Base-by-base conservation (phyloP, 2,113 vertebrate genomes). In the Cettia cetti region DNA sequence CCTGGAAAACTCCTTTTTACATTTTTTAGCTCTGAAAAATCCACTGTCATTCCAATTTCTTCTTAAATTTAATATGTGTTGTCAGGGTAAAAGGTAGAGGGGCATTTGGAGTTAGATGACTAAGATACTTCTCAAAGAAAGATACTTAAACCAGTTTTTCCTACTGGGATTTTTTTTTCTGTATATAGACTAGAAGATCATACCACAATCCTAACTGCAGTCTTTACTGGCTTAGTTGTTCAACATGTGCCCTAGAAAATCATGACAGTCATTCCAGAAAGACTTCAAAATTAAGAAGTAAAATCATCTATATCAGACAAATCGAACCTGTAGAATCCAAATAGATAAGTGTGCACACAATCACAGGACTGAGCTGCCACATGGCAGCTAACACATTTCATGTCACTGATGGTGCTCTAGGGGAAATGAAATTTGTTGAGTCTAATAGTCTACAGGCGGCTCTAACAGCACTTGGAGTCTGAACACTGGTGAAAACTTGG, bases 311-410 rank as follows among this genome's bases (percentile, higher is more conserved):
- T 6, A 3, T 21, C 0, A 0, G n/a, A 72, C 10, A 95, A 79
- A 74, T 5, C 19, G 10, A 90, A 69, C 15, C 11, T 45, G 26
- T 6, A 57, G 20, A 57, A 49, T n/a, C 28, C 40, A 65, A 76
- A 81, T 9, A 76, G 27, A 56, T 11, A 13, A 94, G 14, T 40
- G 20, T 7, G 16, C 8, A 11, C 45, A 37, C 8, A 74, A 26
- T 45, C 31, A 74, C 15, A 33, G 61, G 33, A 78, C 14, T 54
- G 2, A 83, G 28, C 33, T 57, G 76, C 15, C 21, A 50, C 16
- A 40, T 0, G 1, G 47, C 33, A 77, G 19, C 54, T 37, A 60
- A 6, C 0, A 0, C 21, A 47, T 49, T 69, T 65, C 69, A 78
- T 2, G 0, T 19, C 78, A 78, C 18, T 63, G 50, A 37, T 10